Conservation (phyloP, 2,113 vertebrate species). For the Craseonycteris thonglongyai region DNA sequence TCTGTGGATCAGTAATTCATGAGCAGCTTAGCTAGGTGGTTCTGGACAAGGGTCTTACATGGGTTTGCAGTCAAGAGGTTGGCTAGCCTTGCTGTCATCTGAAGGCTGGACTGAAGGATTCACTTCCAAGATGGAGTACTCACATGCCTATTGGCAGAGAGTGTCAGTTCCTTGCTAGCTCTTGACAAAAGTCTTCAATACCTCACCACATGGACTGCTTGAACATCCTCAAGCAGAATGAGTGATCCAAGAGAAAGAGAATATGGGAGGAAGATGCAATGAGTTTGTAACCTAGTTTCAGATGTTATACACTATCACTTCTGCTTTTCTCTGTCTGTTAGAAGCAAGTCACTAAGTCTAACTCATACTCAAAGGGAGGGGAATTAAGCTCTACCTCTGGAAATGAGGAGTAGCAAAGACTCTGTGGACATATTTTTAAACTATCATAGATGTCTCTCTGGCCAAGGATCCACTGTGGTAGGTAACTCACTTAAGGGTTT, state of each 20-base stretch:
- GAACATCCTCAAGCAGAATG: background rate
- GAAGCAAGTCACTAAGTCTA: background rate
- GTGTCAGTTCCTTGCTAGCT: background rate
- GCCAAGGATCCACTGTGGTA: background rate
- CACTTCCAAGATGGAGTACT: background rate
- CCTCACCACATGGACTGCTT: background rate
- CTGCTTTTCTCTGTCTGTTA: background rate
- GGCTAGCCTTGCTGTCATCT: background rate
- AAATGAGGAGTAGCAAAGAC: background rate
- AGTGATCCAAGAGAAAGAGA: background rate
- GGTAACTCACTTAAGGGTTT: background rate
- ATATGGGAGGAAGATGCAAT: background rate
- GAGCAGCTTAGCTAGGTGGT: background rate
- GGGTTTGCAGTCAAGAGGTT: background rate
- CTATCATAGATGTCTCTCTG: background rate
- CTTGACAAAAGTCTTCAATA: background rate
- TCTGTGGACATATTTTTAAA: background rate
- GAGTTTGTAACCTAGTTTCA: background rate
- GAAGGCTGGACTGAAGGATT: background rate
- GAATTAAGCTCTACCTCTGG: background rate
- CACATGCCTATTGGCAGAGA: background rate
- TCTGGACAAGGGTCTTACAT: background rate
- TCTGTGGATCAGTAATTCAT: background rate
- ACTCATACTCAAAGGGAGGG: background rate
- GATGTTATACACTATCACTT: background rate